Evolutionary conservation across 35 echinoderm and acorn worm genomes (phyloP).

Genomic region (Eucidaris tribuloides): DNA sequence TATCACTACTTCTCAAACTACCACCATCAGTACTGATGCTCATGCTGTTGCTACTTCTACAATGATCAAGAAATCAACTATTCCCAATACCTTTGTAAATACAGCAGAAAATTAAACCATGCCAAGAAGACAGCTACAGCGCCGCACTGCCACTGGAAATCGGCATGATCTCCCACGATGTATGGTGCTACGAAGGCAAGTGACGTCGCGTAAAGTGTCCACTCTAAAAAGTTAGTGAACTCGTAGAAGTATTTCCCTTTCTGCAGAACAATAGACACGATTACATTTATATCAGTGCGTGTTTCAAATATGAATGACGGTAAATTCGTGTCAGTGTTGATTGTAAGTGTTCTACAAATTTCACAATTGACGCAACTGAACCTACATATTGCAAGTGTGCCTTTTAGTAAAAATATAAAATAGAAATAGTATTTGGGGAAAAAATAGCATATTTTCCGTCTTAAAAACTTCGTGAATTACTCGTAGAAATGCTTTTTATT

Average conservation of each 20-base stretch:
- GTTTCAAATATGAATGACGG: not conserved
- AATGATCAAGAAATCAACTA: not conserved
- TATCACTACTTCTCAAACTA: too few species aligned
- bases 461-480: too few species aligned
- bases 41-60: too few species aligned
- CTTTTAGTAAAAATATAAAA: too few species aligned
- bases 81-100: conserved; percentile 58
- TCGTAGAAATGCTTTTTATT: too few species aligned
- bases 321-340: not conserved
- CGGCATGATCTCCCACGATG: not conserved
- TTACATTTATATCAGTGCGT: not conserved
- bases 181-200: conserved; percentile 58
- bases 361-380: too few species aligned
- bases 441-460: too few species aligned
- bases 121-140: conserved; percentile 79
- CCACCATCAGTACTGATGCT: too few species aligned
- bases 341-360: not conserved
- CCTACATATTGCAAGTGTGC: too few species aligned
- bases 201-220: conserved; percentile 50
- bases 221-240: conserved; percentile 60
- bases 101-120: conserved; percentile 87
- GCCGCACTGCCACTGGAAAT: conserved; percentile 49
- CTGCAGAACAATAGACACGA: conserved; percentile 23
- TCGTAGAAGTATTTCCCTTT: conserved; percentile 74
- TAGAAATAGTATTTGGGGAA: too few species aligned